Evolutionary conservation across 2,888 invertebrate genomes (phyloP).

Genomic region (Caenorhabditis zanzibari): DNA sequence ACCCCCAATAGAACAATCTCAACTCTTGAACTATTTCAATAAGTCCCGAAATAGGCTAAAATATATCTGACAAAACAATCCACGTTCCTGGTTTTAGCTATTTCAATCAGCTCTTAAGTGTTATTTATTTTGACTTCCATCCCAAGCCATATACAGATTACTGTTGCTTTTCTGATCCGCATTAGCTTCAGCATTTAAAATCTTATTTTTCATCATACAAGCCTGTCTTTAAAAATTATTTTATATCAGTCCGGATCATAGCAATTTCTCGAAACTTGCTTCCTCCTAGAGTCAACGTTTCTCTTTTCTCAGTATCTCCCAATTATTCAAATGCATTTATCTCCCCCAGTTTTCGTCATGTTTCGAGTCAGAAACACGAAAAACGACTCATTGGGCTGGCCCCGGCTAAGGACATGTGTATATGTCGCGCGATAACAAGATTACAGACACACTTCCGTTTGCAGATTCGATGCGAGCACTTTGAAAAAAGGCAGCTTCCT

Average conservation of each 20-base stretch:
- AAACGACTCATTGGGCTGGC: not conserved
- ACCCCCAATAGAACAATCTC: too few species aligned
- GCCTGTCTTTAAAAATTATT: not conserved
- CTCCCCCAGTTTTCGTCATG: not conserved
- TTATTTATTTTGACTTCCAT: too few species aligned
- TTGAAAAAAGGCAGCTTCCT: not conserved
- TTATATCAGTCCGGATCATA: too few species aligned
- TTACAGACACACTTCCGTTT: conserved; percentile 58
- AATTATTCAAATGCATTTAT: conserved; percentile 4
- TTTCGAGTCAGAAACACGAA: conserved; percentile 2
- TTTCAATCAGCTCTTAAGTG: too few species aligned
- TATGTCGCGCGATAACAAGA: conserved; percentile 51
- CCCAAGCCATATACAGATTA: not conserved
- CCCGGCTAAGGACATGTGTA: conserved; percentile 16
- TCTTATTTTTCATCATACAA: not conserved
- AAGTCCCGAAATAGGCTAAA: too few species aligned
- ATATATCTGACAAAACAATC: too few species aligned
- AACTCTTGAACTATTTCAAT: too few species aligned
- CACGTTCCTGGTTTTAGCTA: too few species aligned
- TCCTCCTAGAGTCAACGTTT: too few species aligned
- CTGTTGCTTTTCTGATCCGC: not conserved
- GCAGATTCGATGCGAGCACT: conserved; percentile 21
- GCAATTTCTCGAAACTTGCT: too few species aligned
- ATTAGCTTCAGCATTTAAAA: not conserved
- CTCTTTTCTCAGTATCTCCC: too few species aligned